Evolutionary conservation across 2,797 vertebrate genomes (phyloP), one percentile per base, ranked within the genome.

Genomic region (Uromys caudimaculatus): DNA sequence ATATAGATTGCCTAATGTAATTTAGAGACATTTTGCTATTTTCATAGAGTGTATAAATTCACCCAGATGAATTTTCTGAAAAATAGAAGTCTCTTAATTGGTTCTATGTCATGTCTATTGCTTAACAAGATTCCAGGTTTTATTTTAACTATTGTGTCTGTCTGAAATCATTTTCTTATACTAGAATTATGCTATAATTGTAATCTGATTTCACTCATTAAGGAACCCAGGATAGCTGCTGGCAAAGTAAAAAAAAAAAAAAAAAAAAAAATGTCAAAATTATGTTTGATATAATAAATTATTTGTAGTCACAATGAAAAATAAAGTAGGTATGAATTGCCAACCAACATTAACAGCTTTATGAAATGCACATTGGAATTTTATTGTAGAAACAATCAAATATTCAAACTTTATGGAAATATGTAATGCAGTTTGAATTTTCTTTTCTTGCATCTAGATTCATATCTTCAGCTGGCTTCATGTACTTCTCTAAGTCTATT

Each of bases 261-360:
- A 44, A 44, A 44, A n/a, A n/a, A n/a, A n/a, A n/a, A n/a, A n/a
- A 77, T 91, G 87, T n/a, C 87, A 81, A 89, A 76, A 75, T 83
- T 82, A 5, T 95, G 54, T 84, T 90, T 94, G 50, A 94, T 19
- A 64, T 52, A 91, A 81, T 83, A 84, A 60, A 87, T 89, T 93
- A 7, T 82, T 69, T 94, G 13, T 47, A 77, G 5, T 84, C 14
- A 52, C 62, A 13, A 21, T 67, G 94, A 52, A 88, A 96, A 85
- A 71, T 52, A 82, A 94, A 88, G 4, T 47, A n/a, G 24, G 21
- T 62, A 69, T 54, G 13, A 71, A 19, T 69, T 81, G 12, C 5
- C 29, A 56, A 84, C 58, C 32, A 64, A 69, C 75, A 95, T 58
- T 92, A 60, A 87, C 0, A 54, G 1, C 2, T 7, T 89, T 60